These are phyloP conservation scores for Epizoanthus scotinus DNA, from an alignment of 92 coral and sea anemone genomes.

Conservation along the genomic window DNA sequence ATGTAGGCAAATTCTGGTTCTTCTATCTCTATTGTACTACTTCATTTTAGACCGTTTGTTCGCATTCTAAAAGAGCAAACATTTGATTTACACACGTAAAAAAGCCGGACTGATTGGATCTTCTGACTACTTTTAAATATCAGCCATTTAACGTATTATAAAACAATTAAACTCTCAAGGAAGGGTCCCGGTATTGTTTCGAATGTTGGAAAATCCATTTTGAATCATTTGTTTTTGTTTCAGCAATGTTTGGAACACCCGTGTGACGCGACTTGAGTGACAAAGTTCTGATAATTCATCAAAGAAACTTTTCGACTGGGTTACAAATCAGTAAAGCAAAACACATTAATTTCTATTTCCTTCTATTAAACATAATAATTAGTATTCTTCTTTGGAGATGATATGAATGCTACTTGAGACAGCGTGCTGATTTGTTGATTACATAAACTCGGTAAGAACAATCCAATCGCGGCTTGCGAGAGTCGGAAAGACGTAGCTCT, in stretches of 20 bases:
- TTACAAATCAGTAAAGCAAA: slow-evolving; percentile 8
- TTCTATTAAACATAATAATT: slow-evolving; percentile 9
- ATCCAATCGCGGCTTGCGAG: slow-evolving; percentile 3
- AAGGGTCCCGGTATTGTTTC: slow-evolving; percentile 4
- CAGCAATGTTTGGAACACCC: not conserved
- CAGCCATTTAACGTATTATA: not conserved
- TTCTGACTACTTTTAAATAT: not conserved
- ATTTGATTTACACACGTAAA: too few relatives aligned
- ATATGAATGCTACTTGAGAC: slow-evolving; percentile 7
- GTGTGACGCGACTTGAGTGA: not conserved
- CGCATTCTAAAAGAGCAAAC: not conserved
- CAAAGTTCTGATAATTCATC: not conserved
- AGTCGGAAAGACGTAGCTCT: not conserved
- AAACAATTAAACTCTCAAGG: not conserved
- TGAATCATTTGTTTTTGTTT: not conserved
- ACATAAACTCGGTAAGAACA: slow-evolving; percentile 3
- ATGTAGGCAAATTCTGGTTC: too few relatives aligned
- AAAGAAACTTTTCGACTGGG: slow-evolving; percentile 1
- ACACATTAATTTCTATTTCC: slow-evolving; percentile 8
- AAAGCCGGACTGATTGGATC: not conserved
- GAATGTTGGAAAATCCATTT: not conserved
- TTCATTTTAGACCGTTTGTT: not conserved
- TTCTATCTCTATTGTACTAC: too few relatives aligned
- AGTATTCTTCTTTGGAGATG: slow-evolving; percentile 10
- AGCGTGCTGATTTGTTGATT: slow-evolving; percentile 13